Conservation (phyloP, 2,888 invertebrate species). For the Toxonevra muliebris region DNA sequence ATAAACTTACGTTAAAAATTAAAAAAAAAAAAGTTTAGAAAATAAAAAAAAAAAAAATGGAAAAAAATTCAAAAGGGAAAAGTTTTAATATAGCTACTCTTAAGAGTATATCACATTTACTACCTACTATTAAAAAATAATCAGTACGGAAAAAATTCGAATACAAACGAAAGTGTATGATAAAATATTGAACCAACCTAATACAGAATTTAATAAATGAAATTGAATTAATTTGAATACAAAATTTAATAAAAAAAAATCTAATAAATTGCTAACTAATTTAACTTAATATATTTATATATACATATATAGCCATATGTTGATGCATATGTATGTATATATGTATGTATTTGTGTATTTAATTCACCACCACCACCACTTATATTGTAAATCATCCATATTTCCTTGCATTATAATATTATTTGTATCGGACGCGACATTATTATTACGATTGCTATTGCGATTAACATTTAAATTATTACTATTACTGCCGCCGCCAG, state of each 20-base stretch:
- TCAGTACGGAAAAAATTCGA: conserved; percentile 31
- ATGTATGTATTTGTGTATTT: conserved; percentile 6
- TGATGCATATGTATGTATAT: conserved; percentile 24
- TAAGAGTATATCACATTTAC: conserved; percentile 44
- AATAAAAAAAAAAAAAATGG: not conserved
- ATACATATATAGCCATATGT: conserved; percentile 29
- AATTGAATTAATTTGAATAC: conserved; percentile 37
- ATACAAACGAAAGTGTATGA: too few species aligned
- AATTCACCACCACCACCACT: conserved; percentile 63
- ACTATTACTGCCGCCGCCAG: conserved; percentile 61
- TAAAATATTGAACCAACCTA: not conserved
- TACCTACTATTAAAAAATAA: conserved; percentile 32
- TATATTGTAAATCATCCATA: conserved; percentile 63
- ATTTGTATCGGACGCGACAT: conserved; percentile 47
- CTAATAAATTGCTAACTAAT: conserved; percentile 13
- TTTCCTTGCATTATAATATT: conserved; percentile 62
- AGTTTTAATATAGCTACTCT: conserved; percentile 24
- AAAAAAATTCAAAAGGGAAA: not conserved
- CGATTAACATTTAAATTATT: conserved; percentile 45
- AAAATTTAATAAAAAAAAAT: conserved; percentile 30
- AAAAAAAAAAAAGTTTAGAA: not conserved
- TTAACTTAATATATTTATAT: not conserved
- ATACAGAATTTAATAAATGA: too few species aligned
- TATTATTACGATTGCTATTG: conserved; percentile 39
- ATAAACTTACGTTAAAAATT: too few species aligned